Percentiles rank a stretch among this genome's conserved stretches.
Evolutionary conservation across 2,888 invertebrate genomes (phyloP).

Genomic region (Pachydiplax longipennis): DNA sequence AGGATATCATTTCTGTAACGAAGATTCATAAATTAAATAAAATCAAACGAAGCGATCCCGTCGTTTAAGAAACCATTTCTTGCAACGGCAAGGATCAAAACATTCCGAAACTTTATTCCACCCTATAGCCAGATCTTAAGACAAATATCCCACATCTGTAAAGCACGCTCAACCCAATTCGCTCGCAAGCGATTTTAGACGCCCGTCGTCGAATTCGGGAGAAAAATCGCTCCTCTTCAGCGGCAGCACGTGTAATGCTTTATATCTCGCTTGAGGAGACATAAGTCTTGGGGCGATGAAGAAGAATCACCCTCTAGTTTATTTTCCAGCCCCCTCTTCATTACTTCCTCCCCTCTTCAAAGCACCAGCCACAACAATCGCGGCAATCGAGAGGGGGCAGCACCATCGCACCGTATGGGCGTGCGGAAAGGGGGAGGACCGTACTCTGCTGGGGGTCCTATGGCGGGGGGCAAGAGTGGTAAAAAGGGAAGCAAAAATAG

Average conservation of each 20-base stretch:
- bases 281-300: neutral
- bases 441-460: neutral
- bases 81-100: no score
- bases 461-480: neutral
- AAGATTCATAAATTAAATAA: no score
- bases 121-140: no score
- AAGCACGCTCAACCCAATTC: no score
- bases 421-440: neutral
- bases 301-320: neutral
- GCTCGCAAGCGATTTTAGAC: no score
- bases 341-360: neutral
- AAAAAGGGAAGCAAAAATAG: neutral
- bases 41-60: no score
- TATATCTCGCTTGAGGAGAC: neutral
- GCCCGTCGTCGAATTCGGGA: no score
- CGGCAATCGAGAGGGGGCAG: conserved; percentile 33
- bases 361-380: conserved; percentile 29
- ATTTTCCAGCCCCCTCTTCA: neutral
- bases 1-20: no score
- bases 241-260: neutral
- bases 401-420: conserved; percentile 26
- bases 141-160: no score
- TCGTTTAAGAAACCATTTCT: no score
- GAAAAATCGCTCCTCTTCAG: neutral
- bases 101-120: no score